These are phyloP conservation scores for Altica lythri DNA, from an alignment of 2,888 invertebrate species.

Conservation along the genomic window DNA sequence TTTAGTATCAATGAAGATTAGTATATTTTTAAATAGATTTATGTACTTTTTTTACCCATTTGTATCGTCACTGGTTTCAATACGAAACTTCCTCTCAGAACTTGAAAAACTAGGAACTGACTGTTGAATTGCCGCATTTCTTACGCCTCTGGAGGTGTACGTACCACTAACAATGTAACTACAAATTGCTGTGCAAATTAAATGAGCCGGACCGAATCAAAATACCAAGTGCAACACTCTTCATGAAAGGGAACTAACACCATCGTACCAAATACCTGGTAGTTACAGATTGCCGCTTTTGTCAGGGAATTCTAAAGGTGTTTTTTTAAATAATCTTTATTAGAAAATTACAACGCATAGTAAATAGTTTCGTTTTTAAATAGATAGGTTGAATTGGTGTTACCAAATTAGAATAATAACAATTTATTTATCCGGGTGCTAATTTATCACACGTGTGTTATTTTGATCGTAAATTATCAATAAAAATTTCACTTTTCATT, in stretches of 20 bases:
- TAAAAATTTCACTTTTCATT: no score
- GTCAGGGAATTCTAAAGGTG: constrained; percentile 10
- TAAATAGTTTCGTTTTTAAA: no score
- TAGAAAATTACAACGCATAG: no score
- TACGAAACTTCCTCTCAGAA: constrained; percentile 5
- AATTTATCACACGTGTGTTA: no score
- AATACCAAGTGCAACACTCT: constrained; percentile 14
- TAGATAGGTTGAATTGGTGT: no score
- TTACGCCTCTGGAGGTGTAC: constrained; percentile 20
- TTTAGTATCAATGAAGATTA: no score
- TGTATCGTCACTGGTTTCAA: not conserved
- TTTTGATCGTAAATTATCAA: no score
- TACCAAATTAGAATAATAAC: no score
- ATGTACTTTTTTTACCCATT: no score
- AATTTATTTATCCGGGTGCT: no score
- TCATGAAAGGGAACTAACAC: constrained; percentile 18
- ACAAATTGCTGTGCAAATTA: constrained; percentile 25
- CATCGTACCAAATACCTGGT: constrained; percentile 23
- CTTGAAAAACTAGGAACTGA: not conserved
- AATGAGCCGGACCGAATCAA: constrained; percentile 23
- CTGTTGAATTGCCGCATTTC: constrained; percentile 21
- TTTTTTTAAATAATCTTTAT: no score
- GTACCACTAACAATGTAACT: constrained; percentile 24
- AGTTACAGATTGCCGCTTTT: constrained; percentile 17
- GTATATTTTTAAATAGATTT: no score